Conservation (phyloP, 2,113 vertebrate genomes). For the Sinocyclocheilus maitianheensis region DNA sequence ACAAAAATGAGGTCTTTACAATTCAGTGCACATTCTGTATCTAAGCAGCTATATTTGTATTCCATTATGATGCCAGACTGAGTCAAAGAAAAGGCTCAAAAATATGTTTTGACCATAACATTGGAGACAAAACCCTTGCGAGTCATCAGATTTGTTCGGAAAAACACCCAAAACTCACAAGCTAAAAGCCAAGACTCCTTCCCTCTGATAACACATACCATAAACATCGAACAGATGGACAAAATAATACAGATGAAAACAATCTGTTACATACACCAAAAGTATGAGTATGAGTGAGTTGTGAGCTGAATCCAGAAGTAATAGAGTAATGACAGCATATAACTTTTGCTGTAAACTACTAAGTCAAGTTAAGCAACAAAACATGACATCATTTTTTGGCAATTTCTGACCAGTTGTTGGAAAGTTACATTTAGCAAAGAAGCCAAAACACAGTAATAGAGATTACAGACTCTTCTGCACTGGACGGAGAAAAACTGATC, state of each 20-base stretch:
- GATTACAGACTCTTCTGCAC: constrained; percentile 24
- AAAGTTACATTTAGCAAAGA: neutral
- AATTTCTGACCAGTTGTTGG: neutral
- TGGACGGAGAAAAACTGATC: constrained; percentile 6
- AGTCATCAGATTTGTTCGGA: constrained; percentile 29
- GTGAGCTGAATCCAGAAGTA: neutral
- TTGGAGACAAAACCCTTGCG: constrained; percentile 4
- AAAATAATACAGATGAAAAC: neutral
- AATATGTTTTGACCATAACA: constrained; percentile 29
- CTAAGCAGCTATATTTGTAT: neutral
- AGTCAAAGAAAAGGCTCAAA: constrained; percentile 3
- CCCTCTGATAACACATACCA: neutral
- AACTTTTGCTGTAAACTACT: neutral
- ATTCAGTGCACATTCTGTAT: neutral
- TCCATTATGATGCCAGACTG: neutral
- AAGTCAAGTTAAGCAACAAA: neutral
- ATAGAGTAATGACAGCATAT: neutral
- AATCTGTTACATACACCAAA: neutral
- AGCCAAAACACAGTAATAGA: constrained; percentile 5
- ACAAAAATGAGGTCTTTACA: constrained; percentile 17
- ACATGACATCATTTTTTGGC: constrained; percentile 7
- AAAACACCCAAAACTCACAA: constrained; percentile 31
- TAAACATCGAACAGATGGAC: constrained; percentile 18
- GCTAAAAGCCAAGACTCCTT: constrained; percentile 3
- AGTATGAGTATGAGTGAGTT: neutral